Base-by-base conservation (phyloP, 2,888 invertebrate genomes). In the Mesodorylaimus sp. region DNA sequence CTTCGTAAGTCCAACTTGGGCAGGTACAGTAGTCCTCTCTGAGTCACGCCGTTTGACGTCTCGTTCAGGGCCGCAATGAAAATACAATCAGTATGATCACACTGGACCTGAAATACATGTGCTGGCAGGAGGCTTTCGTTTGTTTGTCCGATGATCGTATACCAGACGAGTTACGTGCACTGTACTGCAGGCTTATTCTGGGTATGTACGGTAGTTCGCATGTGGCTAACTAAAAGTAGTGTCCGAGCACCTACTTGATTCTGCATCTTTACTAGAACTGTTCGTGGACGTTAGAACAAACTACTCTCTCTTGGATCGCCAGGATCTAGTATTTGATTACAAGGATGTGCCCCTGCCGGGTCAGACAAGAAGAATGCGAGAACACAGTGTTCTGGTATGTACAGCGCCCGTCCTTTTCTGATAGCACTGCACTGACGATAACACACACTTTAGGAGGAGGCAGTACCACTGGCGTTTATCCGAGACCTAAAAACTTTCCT, bases 101-200 rank as follows among this genome's bases (percentile, higher is more conserved):
- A 3, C 57, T 62, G 47, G 57, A 65, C 48, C 55, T 68, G 48
- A 57, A 60, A 51, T 66, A 65, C 52, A 58, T 67, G 50, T 64
- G 63, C 1, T 67, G 67, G 66, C 61, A 64, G 28, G 65, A 68
- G 50, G 64, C 64, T 1, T 67, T 61, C 57, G 56, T 59, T 19
- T 64, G 64, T 54, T 59, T 67, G 32, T 58, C 58, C 51, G 61
- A 66, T 50, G 57, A 57, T 25, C 48, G 59, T 21, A 53, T 68
- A 3, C 66, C 66, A 2, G 66, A 66, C 50, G 56, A 60, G 43
- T 58, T 67, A 5, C 53, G 66, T 1, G 66, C 67, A 32, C 63
- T 61, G 52, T 67, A 68, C 58, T 66, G 66, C 55, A 59, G 62
- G 32, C 63, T 67, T 13, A 66, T 68, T 52, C 66, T 66, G 38